Evolutionary conservation across 2,797 vertebrate genomes (phyloP), one percentile per base, ranked within the genome.

Genomic region (Chiroxiphia lanceolata): DNA sequence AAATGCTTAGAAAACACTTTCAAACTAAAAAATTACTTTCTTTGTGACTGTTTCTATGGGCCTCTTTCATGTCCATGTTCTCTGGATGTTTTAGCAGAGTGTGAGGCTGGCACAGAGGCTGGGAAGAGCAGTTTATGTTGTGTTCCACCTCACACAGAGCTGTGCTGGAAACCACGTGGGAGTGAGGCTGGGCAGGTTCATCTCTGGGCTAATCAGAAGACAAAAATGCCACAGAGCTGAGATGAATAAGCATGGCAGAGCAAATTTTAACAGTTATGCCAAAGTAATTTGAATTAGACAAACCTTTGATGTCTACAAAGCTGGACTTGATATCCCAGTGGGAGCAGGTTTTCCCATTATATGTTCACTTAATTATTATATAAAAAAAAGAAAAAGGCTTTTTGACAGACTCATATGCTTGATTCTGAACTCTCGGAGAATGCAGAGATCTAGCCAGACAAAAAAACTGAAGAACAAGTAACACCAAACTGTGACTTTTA

Each of bases 241-340:
- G 42, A 33, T 45, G 48, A 90, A 90, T 68, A 71, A 88, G 40
- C 69, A 34, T 29, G 53, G 47, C 72, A 82, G 57, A 72, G 77
- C 59, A 57, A 57, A 84, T 81, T 86, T 40, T 75, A 70, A 47
- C 80, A 89, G 50, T 40, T 78, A 8, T 38, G 50, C 36, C 19
- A n/a, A 75, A 64, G 40, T 60, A 80, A 93, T 88, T 90, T 64
- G 88, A 92, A 71, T 86, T 64, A 88, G 45, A 45, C 20, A 91
- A 76, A 86, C 36, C 65, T 92, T 79, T 90, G 92, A 90, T 90
- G 50, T 57, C 67, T 93, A 72, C 63, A 94, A 93, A 96, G 67
- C 50, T 69, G 75, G 81, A 50, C 44, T 76, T 76, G 33, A n/a
- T 81, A 51, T 54, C 74, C 67, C 0, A 0, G 38, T 87, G 47